Evolutionary conservation across 1,140 invertebrate species (phyloP), one percentile per base, ranked within the genome.

Genomic region (Pectinophora gossypiella): DNA sequence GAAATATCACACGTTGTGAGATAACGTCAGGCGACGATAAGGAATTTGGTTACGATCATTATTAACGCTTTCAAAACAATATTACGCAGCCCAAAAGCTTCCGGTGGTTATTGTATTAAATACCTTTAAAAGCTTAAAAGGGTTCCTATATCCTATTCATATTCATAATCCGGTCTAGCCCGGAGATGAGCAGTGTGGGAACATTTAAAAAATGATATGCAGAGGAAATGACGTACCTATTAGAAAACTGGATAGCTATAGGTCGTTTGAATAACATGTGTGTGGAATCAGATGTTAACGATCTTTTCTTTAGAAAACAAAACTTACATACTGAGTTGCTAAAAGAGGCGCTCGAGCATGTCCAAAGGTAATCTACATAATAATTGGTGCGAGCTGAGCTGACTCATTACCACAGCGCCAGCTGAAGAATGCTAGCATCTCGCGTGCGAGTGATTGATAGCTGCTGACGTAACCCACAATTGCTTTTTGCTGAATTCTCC

Each of bases 301-400:
- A 63, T 54, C 53, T 67, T 49, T 57, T 45, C 53, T 42, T 43
- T 51, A 50, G 23, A 54, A 49, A 61, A 51, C 45, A 53, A 51
- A 48, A 54, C 46, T 40, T 44, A 35, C 27, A 22, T 43, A 15
- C 16, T 7, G 3, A 9, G 9, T 20, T 13, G 19, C 42, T 27
- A 49, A 49, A 44, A 16, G 36, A 32, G 13, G 15, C 27, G 21
- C 32, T 47, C 43, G 59, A 48, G 48, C 61, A 48, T 68, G 48
- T 54, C 60, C 22, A 59, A 61, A 59, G 44, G 50, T 54, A 71
- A 73, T 75, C 61, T 73, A 61, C 64, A 71, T 72, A 69, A 59
- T 66, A 68, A 75, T 68, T 43, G 51, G 45, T 55, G 23, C 36
- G 5, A 12, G 12, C n/a, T n/a, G n/a, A n/a, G 19, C 36, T 59